These are phyloP conservation scores for Pegoplata infirma DNA, from an alignment of 2,888 invertebrate species.

Conservation along the genomic window DNA sequence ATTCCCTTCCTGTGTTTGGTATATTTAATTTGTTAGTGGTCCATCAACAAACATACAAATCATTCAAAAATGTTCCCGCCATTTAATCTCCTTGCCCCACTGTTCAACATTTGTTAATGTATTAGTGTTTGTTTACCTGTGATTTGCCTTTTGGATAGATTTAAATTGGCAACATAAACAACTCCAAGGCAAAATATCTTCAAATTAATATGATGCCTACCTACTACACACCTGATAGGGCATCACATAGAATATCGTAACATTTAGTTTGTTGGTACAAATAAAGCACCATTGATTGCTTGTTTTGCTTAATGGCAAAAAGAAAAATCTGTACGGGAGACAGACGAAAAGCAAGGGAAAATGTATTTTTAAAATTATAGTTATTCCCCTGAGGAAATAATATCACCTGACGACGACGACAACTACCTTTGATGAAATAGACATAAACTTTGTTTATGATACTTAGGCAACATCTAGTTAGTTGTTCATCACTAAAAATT, in stretches of 20 bases:
- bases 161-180: conserved; percentile 59
- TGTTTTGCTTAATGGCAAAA: conserved; percentile 1
- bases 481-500: conserved; percentile 1
- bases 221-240: neutral
- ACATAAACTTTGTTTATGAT: conserved; percentile 6
- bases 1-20: too few relatives aligned
- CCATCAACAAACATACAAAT: too few relatives aligned
- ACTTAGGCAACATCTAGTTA: conserved; percentile 34
- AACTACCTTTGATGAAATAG: conserved; percentile 41
- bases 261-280: neutral
- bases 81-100: too few relatives aligned
- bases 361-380: conserved; percentile 35
- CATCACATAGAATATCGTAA: conserved; percentile 7
- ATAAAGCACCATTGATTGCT: neutral
- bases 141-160: conserved; percentile 52
- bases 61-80: too few relatives aligned
- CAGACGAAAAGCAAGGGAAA: neutral
- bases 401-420: conserved; percentile 51
- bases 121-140: conserved; percentile 48
- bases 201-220: conserved; percentile 40
- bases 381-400: conserved; percentile 41
- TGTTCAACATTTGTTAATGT: conserved; percentile 2
- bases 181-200: conserved; percentile 44
- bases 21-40: too few relatives aligned
- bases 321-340: neutral